Conservation (phyloP, 1,140 invertebrate species). For the Dinoponera quadriceps region DNA sequence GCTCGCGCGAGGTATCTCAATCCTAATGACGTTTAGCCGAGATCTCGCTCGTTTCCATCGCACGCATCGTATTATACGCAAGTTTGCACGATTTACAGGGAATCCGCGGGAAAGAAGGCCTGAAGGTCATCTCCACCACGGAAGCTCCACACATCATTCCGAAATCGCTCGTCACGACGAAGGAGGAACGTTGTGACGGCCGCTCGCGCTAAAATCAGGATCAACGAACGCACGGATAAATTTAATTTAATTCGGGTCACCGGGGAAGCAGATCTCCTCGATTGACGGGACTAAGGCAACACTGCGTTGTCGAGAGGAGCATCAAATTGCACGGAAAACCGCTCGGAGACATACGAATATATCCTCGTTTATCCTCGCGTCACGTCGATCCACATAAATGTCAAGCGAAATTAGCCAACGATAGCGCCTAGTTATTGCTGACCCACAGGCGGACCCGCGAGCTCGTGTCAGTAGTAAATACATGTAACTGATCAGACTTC, state of each 20-base stretch:
- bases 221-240: conserved; percentile 26
- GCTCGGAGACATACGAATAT: background rate
- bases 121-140: too few relatives aligned
- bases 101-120: too few relatives aligned
- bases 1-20: background rate
- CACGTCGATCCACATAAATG: conserved; percentile 23
- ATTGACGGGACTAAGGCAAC: background rate
- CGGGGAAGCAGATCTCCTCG: background rate
- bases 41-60: too few relatives aligned
- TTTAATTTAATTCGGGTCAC: conserved; percentile 37
- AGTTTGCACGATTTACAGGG: too few relatives aligned
- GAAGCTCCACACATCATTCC: too few relatives aligned
- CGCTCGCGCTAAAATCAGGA: background rate
- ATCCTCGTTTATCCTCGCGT: conserved; percentile 15
- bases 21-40: background rate
- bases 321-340: background rate
- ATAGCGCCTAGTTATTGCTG: conserved; percentile 3
- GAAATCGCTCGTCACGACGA: background rate
- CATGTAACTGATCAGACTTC: conserved; percentile 53
- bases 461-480: conserved; percentile 56
- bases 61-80: too few relatives aligned
- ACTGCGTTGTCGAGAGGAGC: background rate
- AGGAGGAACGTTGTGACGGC: background rate
- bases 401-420: conserved; percentile 36
- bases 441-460: background rate